phyloP scores from a whole-genome alignment of 2,888 invertebrate species.

The Perizoma flavofasciatum region DNA sequence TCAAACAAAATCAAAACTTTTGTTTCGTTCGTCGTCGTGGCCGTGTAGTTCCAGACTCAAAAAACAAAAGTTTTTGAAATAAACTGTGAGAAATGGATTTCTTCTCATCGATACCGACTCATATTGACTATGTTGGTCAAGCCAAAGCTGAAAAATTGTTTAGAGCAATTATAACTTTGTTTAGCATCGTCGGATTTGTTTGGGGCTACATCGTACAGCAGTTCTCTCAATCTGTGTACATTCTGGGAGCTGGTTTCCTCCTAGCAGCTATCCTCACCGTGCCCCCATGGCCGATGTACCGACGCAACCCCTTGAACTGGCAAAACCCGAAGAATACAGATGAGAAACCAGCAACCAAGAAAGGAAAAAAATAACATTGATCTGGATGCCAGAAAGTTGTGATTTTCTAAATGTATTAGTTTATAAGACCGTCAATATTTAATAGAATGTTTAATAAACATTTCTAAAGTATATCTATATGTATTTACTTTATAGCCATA shows the following conservation, averaged over 20 bases:
- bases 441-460: conserved; percentile 9
- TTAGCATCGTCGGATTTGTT: conserved; percentile 94
- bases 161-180: conserved; percentile 94
- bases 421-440: conserved; percentile 25
- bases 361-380: conserved; percentile 75
- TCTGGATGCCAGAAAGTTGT: conserved; percentile 10
- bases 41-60: not conserved
- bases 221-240: conserved; percentile 97
- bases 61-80: conserved; percentile 14
- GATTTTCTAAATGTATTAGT: conserved; percentile 33
- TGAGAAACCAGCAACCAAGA: conserved; percentile 77
- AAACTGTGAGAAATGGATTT: conserved; percentile 66
- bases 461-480: not conserved
- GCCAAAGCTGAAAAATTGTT: conserved; percentile 94
- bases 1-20: conserved; percentile 27
- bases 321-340: conserved; percentile 87
- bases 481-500: not conserved
- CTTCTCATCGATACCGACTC: conserved; percentile 78
- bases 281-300: conserved; percentile 98
- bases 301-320: conserved; percentile 94
- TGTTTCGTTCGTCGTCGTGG: conserved; percentile 32
- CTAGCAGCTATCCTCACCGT: conserved; percentile 94
- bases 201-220: conserved; percentile 98
- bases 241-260: conserved; percentile 95
- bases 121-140: conserved; percentile 94